These are phyloP conservation scores for Empis stercorea DNA, from an alignment of 2,888 invertebrate genomes.

Conservation along the genomic window DNA sequence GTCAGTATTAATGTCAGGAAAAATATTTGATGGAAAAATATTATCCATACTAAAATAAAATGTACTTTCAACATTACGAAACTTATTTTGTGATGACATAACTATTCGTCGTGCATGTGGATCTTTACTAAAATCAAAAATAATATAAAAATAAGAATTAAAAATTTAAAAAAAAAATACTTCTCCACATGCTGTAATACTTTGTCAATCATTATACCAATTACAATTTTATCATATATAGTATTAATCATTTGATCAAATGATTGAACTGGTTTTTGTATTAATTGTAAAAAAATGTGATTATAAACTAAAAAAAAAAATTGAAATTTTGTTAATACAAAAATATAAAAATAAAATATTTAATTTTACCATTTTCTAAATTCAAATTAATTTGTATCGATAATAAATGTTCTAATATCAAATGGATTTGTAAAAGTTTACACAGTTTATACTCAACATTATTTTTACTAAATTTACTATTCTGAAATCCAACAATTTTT, in stretches of 20 bases:
- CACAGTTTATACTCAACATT: slow-evolving; percentile 24
- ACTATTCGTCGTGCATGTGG: slow-evolving; percentile 28
- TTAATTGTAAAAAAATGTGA: slow-evolving; percentile 25
- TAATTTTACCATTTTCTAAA: slow-evolving; percentile 25
- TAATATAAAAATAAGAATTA: background rate
- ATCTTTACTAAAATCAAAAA: slow-evolving; percentile 21
- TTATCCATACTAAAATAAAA: slow-evolving; percentile 31
- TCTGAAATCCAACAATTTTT: slow-evolving; percentile 25
- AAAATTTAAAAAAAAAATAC: slow-evolving; percentile 10
- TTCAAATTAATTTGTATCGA: slow-evolving; percentile 31
- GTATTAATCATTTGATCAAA: slow-evolving; percentile 15
- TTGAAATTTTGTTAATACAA: background rate
- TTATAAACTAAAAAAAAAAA: slow-evolving; percentile 23
- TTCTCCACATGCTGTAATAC: slow-evolving; percentile 26
- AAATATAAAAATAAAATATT: background rate
- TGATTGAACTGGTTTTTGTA: slow-evolving; percentile 20
- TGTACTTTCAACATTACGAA: slow-evolving; percentile 23
- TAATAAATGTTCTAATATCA: slow-evolving; percentile 30
- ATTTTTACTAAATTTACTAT: slow-evolving; percentile 27
- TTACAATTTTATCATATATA: slow-evolving; percentile 20
- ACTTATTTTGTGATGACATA: slow-evolving; percentile 26
- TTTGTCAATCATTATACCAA: slow-evolving; percentile 18
- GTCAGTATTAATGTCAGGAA: slow-evolving; percentile 23
- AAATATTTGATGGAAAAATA: slow-evolving; percentile 27
- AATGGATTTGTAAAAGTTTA: slow-evolving; percentile 30